Conservation (phyloP, 2,888 invertebrate species). For the Sussaba pulchella region DNA sequence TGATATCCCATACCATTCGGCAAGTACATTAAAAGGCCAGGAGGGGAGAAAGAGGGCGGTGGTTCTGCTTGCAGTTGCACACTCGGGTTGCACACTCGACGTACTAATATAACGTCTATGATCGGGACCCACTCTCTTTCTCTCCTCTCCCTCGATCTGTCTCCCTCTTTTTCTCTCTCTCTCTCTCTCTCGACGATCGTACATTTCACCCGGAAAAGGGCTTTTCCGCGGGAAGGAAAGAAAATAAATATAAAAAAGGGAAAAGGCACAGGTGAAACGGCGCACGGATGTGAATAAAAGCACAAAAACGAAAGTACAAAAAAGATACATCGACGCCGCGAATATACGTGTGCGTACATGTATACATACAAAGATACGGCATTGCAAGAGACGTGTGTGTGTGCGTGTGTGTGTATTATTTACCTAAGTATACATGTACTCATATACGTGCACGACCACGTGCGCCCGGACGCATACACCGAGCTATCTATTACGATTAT, state of each 20-base stretch:
- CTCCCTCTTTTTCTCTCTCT: too few species aligned
- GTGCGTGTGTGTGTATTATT: too few species aligned
- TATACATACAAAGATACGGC: too few species aligned
- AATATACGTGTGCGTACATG: background rate
- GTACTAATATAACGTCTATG: conserved; percentile 39
- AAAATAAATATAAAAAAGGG: background rate
- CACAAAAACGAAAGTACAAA: background rate
- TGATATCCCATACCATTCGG: conserved; percentile 20
- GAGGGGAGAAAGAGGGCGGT: background rate
- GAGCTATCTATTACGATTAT: conserved; percentile 39
- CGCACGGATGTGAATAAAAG: background rate
- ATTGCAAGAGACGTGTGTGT: too few species aligned
- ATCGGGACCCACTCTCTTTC: conserved; percentile 21
- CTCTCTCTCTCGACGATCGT: conserved; percentile 29
- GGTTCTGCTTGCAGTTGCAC: too few species aligned
- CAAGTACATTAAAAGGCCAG: conserved; percentile 62
- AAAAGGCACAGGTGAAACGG: conserved; percentile 5
- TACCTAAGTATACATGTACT: background rate
- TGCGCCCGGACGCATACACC: background rate
- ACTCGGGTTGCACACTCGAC: background rate
- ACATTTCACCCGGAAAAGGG: conserved; percentile 13
- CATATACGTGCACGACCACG: background rate
- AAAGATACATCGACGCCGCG: background rate
- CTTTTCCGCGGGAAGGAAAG: background rate
- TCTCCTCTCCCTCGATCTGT: too few species aligned